Percentiles rank a stretch among this genome's conserved stretches.
Conservation (phyloP, 1,140 invertebrate species). For the Dendrolimus punctatus region DNA sequence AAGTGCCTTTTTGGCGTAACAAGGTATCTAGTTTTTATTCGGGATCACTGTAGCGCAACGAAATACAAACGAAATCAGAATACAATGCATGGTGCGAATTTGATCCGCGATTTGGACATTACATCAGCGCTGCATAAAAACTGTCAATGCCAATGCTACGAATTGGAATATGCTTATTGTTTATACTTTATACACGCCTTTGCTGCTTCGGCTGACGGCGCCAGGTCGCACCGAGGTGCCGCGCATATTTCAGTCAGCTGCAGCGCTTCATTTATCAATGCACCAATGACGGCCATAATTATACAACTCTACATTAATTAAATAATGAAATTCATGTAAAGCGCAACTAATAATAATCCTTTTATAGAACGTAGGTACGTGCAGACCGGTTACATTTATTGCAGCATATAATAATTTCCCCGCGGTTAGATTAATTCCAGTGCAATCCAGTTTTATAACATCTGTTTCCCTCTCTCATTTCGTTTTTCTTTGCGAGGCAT, state of each 20-base stretch:
- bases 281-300: too few species aligned
- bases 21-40: constrained; percentile 20
- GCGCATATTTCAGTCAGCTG: too few species aligned
- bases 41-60: constrained; percentile 35
- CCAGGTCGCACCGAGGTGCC: too few species aligned
- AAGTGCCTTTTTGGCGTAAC: constrained; percentile 17
- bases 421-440: constrained; percentile 9
- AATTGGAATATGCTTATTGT: constrained; percentile 15
- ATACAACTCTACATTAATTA: too few species aligned
- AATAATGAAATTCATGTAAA: too few species aligned
- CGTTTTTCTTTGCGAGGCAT: constrained; percentile 31
- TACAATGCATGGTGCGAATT: constrained; percentile 31
- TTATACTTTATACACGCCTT: not conserved
- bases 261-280: too few species aligned
- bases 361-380: not conserved
- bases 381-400: not conserved
- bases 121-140: constrained; percentile 35
- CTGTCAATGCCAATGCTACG: constrained; percentile 41
- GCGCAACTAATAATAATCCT: not conserved
- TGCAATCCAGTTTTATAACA: constrained; percentile 20
- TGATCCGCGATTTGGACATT: constrained; percentile 28
- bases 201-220: too few species aligned
- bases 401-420: constrained; percentile 16
- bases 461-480: constrained; percentile 34
- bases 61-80: constrained; percentile 37